phyloP scores from a whole-genome alignment of 2,113 vertebrate species.

The Limnothrissa miodon region DNA sequence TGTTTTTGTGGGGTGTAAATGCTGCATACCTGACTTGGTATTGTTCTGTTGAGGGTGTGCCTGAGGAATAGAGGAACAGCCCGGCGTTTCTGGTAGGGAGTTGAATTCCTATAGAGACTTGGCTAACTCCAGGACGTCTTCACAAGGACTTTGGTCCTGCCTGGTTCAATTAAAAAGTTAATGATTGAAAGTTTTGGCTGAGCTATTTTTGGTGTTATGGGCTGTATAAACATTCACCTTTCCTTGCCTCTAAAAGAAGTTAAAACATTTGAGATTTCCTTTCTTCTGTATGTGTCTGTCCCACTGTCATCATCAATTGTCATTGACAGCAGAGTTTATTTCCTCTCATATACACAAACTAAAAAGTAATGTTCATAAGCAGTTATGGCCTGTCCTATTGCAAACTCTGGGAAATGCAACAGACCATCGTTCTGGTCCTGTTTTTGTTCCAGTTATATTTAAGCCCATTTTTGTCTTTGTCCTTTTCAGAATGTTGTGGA shows the following conservation, averaged over 20 bases:
- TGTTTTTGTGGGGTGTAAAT: constrained; percentile 53
- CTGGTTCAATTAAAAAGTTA: constrained; percentile 59
- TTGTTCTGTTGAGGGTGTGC: constrained; percentile 77
- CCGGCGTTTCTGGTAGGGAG: constrained; percentile 53
- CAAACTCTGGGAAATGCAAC: neutral
- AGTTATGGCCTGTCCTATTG: neutral
- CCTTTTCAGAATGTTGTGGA: constrained; percentile 93
- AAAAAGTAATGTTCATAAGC: neutral
- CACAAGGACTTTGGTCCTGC: constrained; percentile 58
- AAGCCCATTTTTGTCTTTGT: constrained; percentile 40
- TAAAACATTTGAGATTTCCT: neutral
- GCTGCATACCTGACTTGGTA: constrained; percentile 71
- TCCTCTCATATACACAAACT: neutral
- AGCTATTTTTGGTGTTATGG: constrained; percentile 32
- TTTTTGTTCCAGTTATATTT: neutral
- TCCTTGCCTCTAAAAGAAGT: neutral
- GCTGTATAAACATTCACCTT: neutral
- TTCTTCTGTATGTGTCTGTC: too few species aligned
- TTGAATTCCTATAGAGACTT: constrained; percentile 54
- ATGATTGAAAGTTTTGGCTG: constrained; percentile 52
- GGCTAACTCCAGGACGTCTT: constrained; percentile 47
- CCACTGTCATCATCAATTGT: neutral
- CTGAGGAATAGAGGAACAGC: constrained; percentile 60
- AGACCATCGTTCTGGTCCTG: neutral
- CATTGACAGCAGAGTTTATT: neutral